Evolutionary conservation across 2,888 invertebrate species (phyloP), one percentile per base, ranked within the genome.

Genomic region (Colostygia pectinataria): DNA sequence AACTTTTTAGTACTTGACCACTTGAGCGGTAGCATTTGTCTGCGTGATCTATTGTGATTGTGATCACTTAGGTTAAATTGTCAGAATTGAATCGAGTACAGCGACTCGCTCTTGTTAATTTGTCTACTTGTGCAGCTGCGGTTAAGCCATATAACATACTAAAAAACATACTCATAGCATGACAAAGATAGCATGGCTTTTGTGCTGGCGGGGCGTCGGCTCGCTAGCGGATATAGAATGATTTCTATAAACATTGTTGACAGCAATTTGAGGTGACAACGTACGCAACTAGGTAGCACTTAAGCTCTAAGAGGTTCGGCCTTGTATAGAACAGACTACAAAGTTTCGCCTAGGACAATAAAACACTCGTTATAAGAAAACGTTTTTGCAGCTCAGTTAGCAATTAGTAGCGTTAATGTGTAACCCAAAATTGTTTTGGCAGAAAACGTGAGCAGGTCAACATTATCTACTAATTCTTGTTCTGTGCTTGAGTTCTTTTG

Each of bases 11-110:
- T 27, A 14, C 8, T 24, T 27, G 18, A 12, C 12, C 38, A 49
- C 24, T 37, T 39, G 13, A 20, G 15, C 9, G 32, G 20, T 32
- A 45, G 32, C 31, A 18, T 25, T 31, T 25, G 24, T 7, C 18
- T 29, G 42, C 52, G 46, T 54, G 54, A 57, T 54, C 37, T 33
- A 49, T 55, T 61, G 61, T 57, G 53, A 49, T 55, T 61, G 61
- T 57, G 53, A 61, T 57, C 55, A 53, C 57, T 56, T 57, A 40
- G 61, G 57, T 68, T 79, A 68, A 77, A 84, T 82, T 81, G 84
- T 65, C 67, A 57, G 74, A 75, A 83, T 78, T 78, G 68, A 77
- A 80, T 74, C 68, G 83, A 70, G 72, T 74, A 71, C 71, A 77
- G 74, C 80, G 60, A 59, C 61, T 73, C 70, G 62, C 69, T 77